phyloP scores from a whole-genome alignment of 2,113 vertebrate species.

The Empidonax alnorum region DNA sequence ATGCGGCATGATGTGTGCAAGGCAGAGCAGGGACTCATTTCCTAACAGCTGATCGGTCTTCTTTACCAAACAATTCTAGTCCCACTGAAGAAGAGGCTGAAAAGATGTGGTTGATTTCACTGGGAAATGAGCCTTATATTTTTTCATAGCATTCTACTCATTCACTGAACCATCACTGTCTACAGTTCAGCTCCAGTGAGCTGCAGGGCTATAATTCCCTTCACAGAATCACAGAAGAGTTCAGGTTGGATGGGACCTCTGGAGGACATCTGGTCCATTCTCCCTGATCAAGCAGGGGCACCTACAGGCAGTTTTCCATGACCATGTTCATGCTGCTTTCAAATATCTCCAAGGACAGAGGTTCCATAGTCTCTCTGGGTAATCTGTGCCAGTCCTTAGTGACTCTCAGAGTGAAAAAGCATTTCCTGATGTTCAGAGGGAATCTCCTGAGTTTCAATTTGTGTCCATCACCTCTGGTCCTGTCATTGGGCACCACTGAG shows the following conservation, averaged over 20 bases:
- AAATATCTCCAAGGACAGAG: not conserved
- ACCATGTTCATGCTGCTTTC: not conserved
- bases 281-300: not conserved
- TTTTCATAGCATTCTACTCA: not conserved
- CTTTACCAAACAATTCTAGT: not conserved
- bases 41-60: not conserved
- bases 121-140: not conserved
- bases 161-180: not conserved
- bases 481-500: rapidly evolving
- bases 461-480: not conserved
- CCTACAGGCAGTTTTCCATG: not conserved
- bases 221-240: not conserved
- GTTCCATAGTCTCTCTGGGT: not conserved
- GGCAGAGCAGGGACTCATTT: not conserved
- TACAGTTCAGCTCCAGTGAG: not conserved
- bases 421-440: not conserved
- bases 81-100: not conserved
- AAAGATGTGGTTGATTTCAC: not conserved
- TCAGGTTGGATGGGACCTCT: not conserved
- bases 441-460: not conserved
- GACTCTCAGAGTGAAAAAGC: not conserved
- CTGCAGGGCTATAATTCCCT: not conserved
- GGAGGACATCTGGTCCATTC: not conserved
- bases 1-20: not conserved
- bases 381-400: rapidly evolving